Evolutionary conservation across 2,888 invertebrate genomes (phyloP), one percentile per base, ranked within the genome.

Genomic region (Zelleria hepariella): DNA sequence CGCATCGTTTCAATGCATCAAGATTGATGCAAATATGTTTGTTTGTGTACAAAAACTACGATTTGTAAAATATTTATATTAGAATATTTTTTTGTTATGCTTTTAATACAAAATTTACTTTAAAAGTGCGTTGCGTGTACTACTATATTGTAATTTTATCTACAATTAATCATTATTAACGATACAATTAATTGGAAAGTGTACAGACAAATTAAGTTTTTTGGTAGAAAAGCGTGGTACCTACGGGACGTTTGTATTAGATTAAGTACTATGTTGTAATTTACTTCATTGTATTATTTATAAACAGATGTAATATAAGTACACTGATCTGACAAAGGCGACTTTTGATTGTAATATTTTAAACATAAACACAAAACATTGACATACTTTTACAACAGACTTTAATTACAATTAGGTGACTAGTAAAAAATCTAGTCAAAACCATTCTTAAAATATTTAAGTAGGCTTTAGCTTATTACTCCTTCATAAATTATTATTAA

Each of bases 401-500:
- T n/a, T 71, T 71, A 73, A 68, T 42, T 55, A 55, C 7, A 55
- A 75, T 74, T 67, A 73, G 75, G 70, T 87, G 87, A 87, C 87
- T 87, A 87, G 87, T 74, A 73, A 79, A 78, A 78, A 76, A 78
- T 78, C 86, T 87, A 87, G 87, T 85, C 87, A 42, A 69, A 71
- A 47, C 24, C 27, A 27, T 32, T 55, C 60, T 54, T 57, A 58
- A 54, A 23, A 47, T 54, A 48, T 24, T 78, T 75, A 78, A 77
- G 75, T 76, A 78, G 73, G 73, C 69, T 71, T 70, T 73, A 76
- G 77, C 72, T 78, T 52, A 55, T 26, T 49, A 25, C 32, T 42
- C 27, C 77, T 71, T 78, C 74, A 86, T 86, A 86, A 86, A 85
- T 71, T n/a, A n/a, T n/a, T n/a, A n/a, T n/a, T 68, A 72, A 68